Evolutionary conservation across 2,797 vertebrate genomes (phyloP).

Genomic region (Crypturellus tataupa): DNA sequence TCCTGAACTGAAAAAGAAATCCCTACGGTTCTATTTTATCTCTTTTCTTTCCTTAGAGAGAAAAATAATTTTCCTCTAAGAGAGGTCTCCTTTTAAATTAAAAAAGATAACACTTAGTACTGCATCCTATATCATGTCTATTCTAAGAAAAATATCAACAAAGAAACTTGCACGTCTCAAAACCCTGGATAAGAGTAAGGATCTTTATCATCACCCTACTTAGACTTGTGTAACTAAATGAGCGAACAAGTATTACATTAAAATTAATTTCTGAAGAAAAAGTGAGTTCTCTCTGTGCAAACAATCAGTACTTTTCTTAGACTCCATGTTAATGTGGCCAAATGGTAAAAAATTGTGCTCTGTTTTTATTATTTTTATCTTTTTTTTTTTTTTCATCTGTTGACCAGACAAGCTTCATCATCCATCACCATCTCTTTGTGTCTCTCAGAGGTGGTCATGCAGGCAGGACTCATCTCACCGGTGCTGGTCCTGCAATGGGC

Average conservation of each 20-base stretch:
- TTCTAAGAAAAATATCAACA: neutral
- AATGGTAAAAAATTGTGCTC: neutral
- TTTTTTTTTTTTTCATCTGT: neutral
- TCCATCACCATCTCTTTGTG: neutral
- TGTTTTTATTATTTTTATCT: neutral
- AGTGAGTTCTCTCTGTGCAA: neutral
- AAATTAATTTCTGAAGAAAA: conserved; percentile 7
- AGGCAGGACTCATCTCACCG: neutral
- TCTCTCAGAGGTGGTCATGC: neutral
- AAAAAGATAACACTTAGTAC: neutral
- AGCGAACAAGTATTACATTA: neutral
- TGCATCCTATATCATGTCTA: neutral
- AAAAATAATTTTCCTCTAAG: neutral
- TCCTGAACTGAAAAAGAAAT: neutral
- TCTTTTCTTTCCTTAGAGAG: neutral
- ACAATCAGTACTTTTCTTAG: neutral
- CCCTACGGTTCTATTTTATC: conserved; percentile 14
- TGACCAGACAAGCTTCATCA: neutral
- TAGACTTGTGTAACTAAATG: neutral
- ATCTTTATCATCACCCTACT: neutral
- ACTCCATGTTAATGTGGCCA: neutral
- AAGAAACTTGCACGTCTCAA: neutral
- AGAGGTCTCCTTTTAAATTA: neutral
- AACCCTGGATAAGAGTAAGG: neutral
- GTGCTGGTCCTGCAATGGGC: neutral